phyloP scores from a whole-genome alignment of 2,113 vertebrate species.

The Noctilio leporinus region DNA sequence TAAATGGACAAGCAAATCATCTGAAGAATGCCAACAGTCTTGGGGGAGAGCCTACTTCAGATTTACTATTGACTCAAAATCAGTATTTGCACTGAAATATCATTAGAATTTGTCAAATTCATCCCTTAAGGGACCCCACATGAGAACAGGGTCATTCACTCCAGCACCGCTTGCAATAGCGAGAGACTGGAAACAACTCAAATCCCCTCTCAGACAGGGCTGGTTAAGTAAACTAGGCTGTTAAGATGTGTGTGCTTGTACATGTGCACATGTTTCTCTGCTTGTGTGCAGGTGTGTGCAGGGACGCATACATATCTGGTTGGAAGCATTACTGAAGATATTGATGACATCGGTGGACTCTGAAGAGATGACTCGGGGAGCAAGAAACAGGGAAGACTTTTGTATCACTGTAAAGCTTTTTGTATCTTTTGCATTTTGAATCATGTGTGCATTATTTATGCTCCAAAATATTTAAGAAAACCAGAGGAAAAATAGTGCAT shows the following conservation, averaged over 20 bases:
- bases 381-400: neutral
- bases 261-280: too few species aligned
- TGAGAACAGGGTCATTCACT: neutral
- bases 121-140: neutral
- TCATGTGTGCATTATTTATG: neutral
- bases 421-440: neutral
- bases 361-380: neutral
- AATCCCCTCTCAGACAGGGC: neutral
- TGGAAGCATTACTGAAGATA: neutral
- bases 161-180: neutral
- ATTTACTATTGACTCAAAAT: neutral
- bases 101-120: neutral
- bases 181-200: neutral
- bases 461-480: neutral
- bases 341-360: neutral
- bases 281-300: too few species aligned
- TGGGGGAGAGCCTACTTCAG: neutral
- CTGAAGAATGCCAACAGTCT: neutral
- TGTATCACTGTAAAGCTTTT: neutral
- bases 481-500: neutral
- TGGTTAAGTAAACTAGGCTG: neutral
- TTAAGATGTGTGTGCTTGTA: neutral
- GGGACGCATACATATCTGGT: too few species aligned
- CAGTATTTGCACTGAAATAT: neutral
- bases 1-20: neutral